Evolutionary conservation across 2,888 invertebrate species (phyloP), one percentile per base, ranked within the genome.

Genomic region (Apomyelois bistriatella): DNA sequence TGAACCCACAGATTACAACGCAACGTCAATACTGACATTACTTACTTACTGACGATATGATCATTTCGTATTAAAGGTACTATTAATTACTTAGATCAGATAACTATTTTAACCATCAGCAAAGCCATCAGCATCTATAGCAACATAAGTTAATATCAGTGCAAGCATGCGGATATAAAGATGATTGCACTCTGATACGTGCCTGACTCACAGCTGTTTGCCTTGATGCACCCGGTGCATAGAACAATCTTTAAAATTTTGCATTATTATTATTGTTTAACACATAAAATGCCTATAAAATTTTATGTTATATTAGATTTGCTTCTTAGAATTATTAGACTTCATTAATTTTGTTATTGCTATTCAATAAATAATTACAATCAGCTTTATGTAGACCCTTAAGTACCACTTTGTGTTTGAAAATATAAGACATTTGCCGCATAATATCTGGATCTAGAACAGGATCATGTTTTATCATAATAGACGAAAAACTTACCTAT

Each of bases 161-260:
- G 52, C 46, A 32, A 13, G 30, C 46, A 35, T 9, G 32, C 32
- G 32, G 46, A 46, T 16, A 32, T 46, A 32, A 47, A 53, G 17
- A 52, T 49, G 22, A 50, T 47, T 41, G 56, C 22, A 22, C 2
- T 22, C 32, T 28, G 30, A 12, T 13, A 28, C 7, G 5, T 30
- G 28, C 1, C 8, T n/a, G 15, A 49, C 52, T 49, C 40, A 16
- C 1, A 4, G 43, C 15, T 13, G 46, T 32, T 46, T 35, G 15
- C 46, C 46, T 46, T 46, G 35, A 35, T 46, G 13, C 32, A 35
- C 32, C 10, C 32, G 32, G 30, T 3, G 10, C 1, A 15, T 46
- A 46, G 46, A 32, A 13, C 15, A 1, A 43, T 32, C n/a, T 12
- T 1, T 1, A n/a, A 12, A 15, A 10, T 46, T 10, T 16, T 9